Percentiles rank a stretch among this genome's conserved stretches.
These are phyloP conservation scores for Aselliscus stoliczkanus DNA, from an alignment of 2,797 vertebrate genomes.

Conservation along the genomic window DNA sequence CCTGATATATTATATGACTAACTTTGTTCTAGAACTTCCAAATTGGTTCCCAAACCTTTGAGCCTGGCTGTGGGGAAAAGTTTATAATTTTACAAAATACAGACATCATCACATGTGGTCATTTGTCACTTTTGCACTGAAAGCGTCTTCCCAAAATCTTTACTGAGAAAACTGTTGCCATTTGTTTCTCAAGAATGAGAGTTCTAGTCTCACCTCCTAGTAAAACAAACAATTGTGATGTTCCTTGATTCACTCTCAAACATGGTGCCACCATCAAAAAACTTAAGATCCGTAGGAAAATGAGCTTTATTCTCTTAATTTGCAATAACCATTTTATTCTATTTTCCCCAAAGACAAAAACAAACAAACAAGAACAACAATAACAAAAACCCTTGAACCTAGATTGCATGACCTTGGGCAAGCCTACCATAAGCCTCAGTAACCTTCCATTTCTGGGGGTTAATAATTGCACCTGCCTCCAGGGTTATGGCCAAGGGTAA, in stretches of 20 bases:
- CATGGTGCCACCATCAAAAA: background rate
- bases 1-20: background rate
- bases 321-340: background rate
- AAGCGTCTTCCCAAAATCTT: background rate
- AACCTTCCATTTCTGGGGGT: background rate
- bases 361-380: background rate
- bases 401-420: background rate
- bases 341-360: background rate
- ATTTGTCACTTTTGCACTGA: background rate
- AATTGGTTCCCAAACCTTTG: constrained; percentile 14
- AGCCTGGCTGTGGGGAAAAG: background rate
- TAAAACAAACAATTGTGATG: background rate
- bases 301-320: background rate
- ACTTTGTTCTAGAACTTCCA: constrained; percentile 49
- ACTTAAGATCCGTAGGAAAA: background rate
- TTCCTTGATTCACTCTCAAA: background rate
- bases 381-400: background rate
- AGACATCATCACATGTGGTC: background rate
- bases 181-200: constrained; percentile 18
- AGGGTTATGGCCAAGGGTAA: background rate
- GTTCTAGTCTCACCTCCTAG: background rate
- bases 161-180: background rate
- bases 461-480: background rate
- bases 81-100: constrained; percentile 2
- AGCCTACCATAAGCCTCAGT: background rate